Evolutionary conservation across 2,113 vertebrate species (phyloP).

Genomic region (Aramus guarauna): DNA sequence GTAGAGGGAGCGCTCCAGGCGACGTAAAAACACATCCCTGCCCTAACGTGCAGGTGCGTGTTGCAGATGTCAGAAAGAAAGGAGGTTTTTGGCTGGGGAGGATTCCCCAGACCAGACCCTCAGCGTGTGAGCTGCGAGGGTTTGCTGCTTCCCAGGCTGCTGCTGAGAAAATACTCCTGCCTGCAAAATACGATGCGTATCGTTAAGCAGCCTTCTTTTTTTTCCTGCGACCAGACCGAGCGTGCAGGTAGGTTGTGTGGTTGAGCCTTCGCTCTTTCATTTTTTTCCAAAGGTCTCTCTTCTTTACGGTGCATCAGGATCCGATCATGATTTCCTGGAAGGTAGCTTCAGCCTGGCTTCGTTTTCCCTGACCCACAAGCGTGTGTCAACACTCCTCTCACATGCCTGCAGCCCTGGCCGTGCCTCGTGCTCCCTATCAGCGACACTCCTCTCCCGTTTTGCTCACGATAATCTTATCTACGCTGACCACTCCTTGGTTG

Average conservation of each 20-base stretch:
- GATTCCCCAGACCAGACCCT: not conserved
- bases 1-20: not conserved
- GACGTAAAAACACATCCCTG: not conserved
- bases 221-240: accelerated
- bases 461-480: slow-evolving; percentile 50
- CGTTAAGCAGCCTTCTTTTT: not conserved
- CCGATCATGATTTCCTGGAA: accelerated
- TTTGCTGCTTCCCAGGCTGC: not conserved
- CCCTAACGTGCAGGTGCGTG: accelerated
- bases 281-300: not conserved
- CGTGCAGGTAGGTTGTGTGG: accelerated
- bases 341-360: not conserved
- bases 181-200: accelerated
- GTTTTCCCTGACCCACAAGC: not conserved
- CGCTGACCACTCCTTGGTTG: slow-evolving; percentile 46
- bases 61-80: not conserved
- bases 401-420: not conserved
- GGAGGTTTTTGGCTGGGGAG: accelerated
- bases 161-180: not conserved
- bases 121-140: accelerated
- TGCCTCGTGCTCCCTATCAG: not conserved
- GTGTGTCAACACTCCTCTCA: not conserved
- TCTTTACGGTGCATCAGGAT: accelerated
- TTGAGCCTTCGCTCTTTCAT: not conserved
- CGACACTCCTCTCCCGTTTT: slow-evolving; percentile 25